phyloP scores from a whole-genome alignment of 2,888 invertebrate genomes.

The Druceiella hillmani region DNA sequence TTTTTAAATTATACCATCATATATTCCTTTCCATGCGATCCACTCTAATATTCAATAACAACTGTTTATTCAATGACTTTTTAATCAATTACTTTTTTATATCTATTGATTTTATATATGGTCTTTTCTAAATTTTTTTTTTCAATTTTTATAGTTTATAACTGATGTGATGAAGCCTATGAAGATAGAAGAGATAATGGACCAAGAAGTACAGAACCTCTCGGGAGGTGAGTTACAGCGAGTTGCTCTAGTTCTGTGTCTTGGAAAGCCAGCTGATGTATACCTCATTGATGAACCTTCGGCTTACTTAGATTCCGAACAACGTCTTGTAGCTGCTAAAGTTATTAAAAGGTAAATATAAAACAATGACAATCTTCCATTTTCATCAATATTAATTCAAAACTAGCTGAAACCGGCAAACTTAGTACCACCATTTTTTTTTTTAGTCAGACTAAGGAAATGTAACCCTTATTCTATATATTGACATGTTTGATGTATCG shows the following conservation, averaged over 20 bases:
- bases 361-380: too few relatives aligned
- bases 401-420: too few relatives aligned
- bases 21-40: too few relatives aligned
- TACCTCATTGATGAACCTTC: conserved; percentile 99
- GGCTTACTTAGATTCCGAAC: conserved; percentile 98
- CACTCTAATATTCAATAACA: too few relatives aligned
- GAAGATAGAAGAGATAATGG: conserved; percentile 94
- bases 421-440: too few relatives aligned
- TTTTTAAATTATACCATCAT: too few relatives aligned
- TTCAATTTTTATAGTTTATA: conserved; percentile 71
- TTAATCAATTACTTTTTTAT: too few relatives aligned
- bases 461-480: too few relatives aligned
- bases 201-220: conserved; percentile 96
- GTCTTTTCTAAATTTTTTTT: conserved; percentile 9
- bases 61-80: too few relatives aligned
- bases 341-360: conserved; percentile 84
- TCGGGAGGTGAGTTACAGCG: conserved; percentile 99
- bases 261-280: conserved; percentile 98
- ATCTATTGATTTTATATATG: too few relatives aligned
- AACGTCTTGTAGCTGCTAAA: conserved; percentile 98
- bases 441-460: too few relatives aligned
- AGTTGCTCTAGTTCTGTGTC: conserved; percentile 91
- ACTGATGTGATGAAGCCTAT: conserved; percentile 99
- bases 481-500: too few relatives aligned
- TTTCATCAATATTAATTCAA: not conserved